Evolutionary conservation across 1,140 invertebrate genomes (phyloP).

Genomic region (Papilio xuthus): DNA sequence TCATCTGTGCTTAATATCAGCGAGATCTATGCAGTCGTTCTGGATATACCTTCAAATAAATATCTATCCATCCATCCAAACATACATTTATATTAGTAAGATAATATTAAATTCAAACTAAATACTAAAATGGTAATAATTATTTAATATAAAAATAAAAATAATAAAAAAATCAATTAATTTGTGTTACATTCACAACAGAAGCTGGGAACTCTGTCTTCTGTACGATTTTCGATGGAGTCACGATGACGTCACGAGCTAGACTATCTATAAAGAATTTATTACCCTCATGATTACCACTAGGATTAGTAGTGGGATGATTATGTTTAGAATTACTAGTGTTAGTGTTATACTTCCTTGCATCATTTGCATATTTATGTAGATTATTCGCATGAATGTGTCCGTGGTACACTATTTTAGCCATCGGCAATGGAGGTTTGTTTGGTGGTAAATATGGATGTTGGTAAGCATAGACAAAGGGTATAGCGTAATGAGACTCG

Average conservation of each 20-base stretch:
- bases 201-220: neutral
- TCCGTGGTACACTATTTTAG: constrained; percentile 55
- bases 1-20: too few species aligned
- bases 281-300: constrained; percentile 32
- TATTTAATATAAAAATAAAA: constrained; percentile 17
- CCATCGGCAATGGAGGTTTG: constrained; percentile 42
- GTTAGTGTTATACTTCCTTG: constrained; percentile 17
- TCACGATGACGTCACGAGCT: constrained; percentile 47
- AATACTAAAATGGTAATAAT: neutral
- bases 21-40: too few species aligned
- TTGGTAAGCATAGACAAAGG: constrained; percentile 54
- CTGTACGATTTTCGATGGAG: constrained; percentile 13
- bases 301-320: neutral
- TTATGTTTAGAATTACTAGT: constrained; percentile 37
- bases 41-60: too few species aligned
- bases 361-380: constrained; percentile 25
- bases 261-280: constrained; percentile 58
- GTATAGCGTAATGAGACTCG: constrained; percentile 44
- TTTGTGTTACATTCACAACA: neutral
- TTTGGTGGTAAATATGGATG: constrained; percentile 40
- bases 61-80: too few species aligned
- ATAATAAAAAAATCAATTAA: constrained; percentile 10
- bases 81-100: too few species aligned
- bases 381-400: constrained; percentile 50
- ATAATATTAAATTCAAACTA: neutral